Evolutionary conservation across 2,797 vertebrate species (phyloP).

Genomic region (Pogonophryne albipinna): DNA sequence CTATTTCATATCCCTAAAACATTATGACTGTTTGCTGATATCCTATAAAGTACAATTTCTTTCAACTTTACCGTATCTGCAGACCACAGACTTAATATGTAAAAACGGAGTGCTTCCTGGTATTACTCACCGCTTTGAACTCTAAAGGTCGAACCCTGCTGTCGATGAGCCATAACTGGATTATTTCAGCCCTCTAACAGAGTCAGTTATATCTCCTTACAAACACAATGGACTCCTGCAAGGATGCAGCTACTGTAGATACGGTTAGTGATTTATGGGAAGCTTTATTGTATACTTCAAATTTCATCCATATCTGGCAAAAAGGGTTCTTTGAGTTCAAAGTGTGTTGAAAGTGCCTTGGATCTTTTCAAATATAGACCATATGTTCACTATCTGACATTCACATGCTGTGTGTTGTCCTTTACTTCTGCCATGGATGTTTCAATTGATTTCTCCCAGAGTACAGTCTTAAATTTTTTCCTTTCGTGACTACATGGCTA

Average conservation of each 20-base stretch:
- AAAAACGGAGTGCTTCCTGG: not conserved
- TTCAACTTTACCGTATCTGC: not conserved
- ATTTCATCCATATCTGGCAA: not conserved
- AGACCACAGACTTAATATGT: not conserved
- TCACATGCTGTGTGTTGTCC: not conserved
- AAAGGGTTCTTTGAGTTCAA: not conserved
- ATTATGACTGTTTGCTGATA: not conserved
- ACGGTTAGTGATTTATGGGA: not conserved
- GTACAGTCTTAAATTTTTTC: not conserved
- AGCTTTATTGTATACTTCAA: not conserved
- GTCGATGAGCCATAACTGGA: conserved; percentile 3
- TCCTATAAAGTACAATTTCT: not conserved
- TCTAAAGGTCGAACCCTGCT: not conserved
- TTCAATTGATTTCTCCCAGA: not conserved
- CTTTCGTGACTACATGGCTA: conserved; percentile 2
- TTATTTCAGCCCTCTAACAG: not conserved
- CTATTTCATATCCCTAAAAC: not conserved
- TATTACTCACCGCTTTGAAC: not conserved
- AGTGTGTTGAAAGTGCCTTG: not conserved
- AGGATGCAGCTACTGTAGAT: not conserved
- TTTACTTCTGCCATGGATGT: not conserved
- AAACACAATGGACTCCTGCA: not conserved
- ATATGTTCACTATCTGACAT: not conserved
- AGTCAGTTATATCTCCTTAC: not conserved
- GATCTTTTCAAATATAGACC: not conserved